phyloP scores from a whole-genome alignment of 1,140 invertebrate species.

The Lepidotrigona ventralis region DNA sequence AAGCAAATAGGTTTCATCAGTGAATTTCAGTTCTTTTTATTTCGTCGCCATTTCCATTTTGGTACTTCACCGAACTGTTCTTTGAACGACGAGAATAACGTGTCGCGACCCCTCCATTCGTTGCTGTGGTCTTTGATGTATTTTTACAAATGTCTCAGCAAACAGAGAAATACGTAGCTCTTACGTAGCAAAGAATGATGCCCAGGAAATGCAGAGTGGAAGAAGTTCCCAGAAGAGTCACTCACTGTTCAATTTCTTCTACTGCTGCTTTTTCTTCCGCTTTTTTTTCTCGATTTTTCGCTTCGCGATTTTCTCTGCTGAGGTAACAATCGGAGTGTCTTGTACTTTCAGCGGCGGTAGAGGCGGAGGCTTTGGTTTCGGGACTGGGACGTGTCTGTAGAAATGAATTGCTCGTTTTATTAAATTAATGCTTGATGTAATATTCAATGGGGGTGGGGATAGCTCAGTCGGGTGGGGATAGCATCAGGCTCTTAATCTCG shows the following conservation, averaged over 20 bases:
- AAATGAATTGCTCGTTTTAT: not conserved
- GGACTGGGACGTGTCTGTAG: constrained; percentile 53
- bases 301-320: not conserved
- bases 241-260: not conserved
- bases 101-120: not conserved
- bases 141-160: constrained; percentile 27
- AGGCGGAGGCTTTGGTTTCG: constrained; percentile 57
- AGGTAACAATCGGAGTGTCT: not conserved
- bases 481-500: no score
- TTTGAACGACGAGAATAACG: constrained; percentile 43
- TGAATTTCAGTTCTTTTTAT: not conserved
- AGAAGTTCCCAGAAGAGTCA: not conserved
- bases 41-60: constrained; percentile 10
- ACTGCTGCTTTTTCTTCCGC: constrained; percentile 15
- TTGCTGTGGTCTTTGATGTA: not conserved
- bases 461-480: no score
- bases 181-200: not conserved
- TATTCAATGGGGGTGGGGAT: no score
- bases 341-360: constrained; percentile 30
- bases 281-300: not conserved
- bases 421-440: not conserved
- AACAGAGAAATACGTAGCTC: not conserved
- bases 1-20: not conserved
- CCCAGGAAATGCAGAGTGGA: not conserved
- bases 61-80: constrained; percentile 31